Evolutionary conservation across 2,888 invertebrate genomes (phyloP), one percentile per base, ranked within the genome.

Genomic region (Drosophila monieri): DNA sequence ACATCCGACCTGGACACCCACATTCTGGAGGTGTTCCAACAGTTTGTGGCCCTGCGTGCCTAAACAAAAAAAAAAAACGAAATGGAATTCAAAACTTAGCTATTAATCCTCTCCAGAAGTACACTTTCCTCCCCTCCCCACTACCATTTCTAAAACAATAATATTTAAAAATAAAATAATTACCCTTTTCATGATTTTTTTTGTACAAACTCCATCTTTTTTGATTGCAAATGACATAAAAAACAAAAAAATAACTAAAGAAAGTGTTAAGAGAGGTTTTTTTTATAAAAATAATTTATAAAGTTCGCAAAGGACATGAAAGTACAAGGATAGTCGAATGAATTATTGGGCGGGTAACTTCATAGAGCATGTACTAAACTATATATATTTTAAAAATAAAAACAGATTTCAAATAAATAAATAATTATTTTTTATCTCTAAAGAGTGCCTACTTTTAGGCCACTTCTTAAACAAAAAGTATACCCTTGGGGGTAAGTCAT

Each of bases 1-100:
- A 98, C 99, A 0, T 97, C 97, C 83, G 98, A 99, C 92, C 93
- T 99, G 90, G 99, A 99, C 90, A 95, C 97, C 3, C 98, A 98
- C 91, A 98, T 99, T 89, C 92, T 98, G 73, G 98, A 98, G 91
- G 96, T 99, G 62, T 99, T 99, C 94, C 98, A 98, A 89, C 99
- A 99, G 92, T 99, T 99, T 92, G 95, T 98, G 73, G 97, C 98
- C 49, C 93, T 99, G 51, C 85, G 92, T 48, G 91, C 92, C 62
- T 91, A 88, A 83, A 48, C 6, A 4, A 21, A n/a, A 32, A 32
- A 3, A 10, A 32, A 32, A 14, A 4, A 6, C 6, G 14, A 1
- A 14, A 3, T 27, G 27, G 27, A 27, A 27, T 27, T 27, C 27
- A 27, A 6, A n/a, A 35, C 9, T 35, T 35, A 35, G 35, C 6